Base-by-base conservation (phyloP, 2,888 invertebrate species). In the Aleiodes leptofemur region DNA sequence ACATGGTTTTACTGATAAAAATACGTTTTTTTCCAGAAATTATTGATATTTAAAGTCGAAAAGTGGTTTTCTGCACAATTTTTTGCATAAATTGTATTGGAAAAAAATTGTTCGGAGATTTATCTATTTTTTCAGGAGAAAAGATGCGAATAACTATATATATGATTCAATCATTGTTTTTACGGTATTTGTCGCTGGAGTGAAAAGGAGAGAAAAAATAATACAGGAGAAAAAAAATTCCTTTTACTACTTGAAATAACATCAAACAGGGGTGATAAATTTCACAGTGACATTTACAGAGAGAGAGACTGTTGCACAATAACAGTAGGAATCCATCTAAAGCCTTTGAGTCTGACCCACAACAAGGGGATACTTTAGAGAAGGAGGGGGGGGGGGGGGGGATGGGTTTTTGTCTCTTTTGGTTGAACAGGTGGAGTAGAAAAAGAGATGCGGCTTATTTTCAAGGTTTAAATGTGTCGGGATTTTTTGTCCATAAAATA, bases 221-320 rank as follows among this genome's bases (percentile, higher is more conserved):
- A 5, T 1, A 13, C n/a, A 8, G n/a, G 59, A 34, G 61, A 14
- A 14, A n/a, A 14, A 38, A 14, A 43, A 38, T 61, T 16, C 61
- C 43, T 8, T 61, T 14, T 43, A 43, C 43, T 14, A 9, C 13
- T 38, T 34, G 31, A 29, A 31, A 29, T 29, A 34, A 38, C 61
- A 61, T 61, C 61, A 61, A 61, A 61, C 61, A 9, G n/a, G 14
- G 38, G 61, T 61, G 61, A 61, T 61, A 61, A 61, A 61, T 61
- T 61, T 38, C 34, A 13, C 14, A 61, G 61, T 8, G 43, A 43
- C 43, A 43, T 43, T 43, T 16, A 16, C 7, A 38, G 38, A 57
- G 38, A 38, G 38, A 38, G 43, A 43, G 61, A 9, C 43, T 14
- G 55, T 16, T 55, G 55, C 61, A 61, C 61, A 61, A 61, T 61